Evolutionary conservation across 2,113 vertebrate genomes (phyloP), one percentile per base, ranked within the genome.

Genomic region (Henicopernis longicauda): DNA sequence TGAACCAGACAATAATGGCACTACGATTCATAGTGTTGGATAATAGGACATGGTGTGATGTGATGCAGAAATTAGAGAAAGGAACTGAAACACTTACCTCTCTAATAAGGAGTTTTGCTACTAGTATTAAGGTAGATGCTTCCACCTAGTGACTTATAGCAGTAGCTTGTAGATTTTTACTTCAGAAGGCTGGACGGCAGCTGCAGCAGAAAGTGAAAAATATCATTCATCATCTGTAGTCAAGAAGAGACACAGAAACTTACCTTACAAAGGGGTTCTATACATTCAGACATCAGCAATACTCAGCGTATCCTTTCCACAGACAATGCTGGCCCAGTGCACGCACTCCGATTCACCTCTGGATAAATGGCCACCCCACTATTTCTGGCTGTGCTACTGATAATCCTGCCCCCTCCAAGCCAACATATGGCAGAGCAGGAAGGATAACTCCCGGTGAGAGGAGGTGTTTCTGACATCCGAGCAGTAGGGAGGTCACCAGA

Each of bases 81-180:
- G 49, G 26, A 79, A 90, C 21, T 87, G 52, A 76, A 61, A 94
- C 94, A 9, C 16, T 38, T 69, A 44, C 31, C 78, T 96, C 67
- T 58, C 61, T 78, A 80, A 76, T 32, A 57, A 59, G 71, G 77
- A 92, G 32, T 77, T 74, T 61, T 11, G 32, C 54, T 82, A 50
- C 34, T 61, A 72, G 86, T 86, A 82, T 93, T 97, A 96, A 97
- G 65, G 91, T 80, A 66, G 89, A 63, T 92, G 84, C 96, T 97
- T 97, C 91, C 84, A 96, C 86, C 89, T 95, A 95, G 85, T 95
- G 90, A 94, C 90, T 72, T 67, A 90, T 0, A 92, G 84, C 54
- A 96, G 96, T 71, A 97, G 80, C 73, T 96, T 91, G n/a, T 50
- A 59, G 18, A 59, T 59, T 95, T 94, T 95, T 86, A 45, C 49